A percentile compares a stretch with the other conserved stretches of the same genome.
Evolutionary conservation across 2,888 invertebrate species (phyloP).

Genomic region (Mactromeris polynyma): DNA sequence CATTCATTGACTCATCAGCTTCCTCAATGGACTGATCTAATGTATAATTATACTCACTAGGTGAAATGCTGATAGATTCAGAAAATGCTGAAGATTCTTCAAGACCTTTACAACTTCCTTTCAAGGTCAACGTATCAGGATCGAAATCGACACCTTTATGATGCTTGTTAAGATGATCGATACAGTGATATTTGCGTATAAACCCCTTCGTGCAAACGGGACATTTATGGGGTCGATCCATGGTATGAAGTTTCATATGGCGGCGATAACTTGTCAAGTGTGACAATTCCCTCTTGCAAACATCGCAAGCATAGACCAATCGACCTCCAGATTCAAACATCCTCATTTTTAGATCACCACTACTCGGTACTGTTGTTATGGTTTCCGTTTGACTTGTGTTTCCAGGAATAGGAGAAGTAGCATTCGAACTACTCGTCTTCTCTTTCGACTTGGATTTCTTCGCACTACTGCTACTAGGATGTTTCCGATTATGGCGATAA

Average conservation of each 20-base stretch:
- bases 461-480: conserved; percentile 29
- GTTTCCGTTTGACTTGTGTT: not conserved
- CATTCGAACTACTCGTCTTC: conserved; percentile 15
- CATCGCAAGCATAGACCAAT: conserved; percentile 67
- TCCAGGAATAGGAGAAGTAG: not conserved
- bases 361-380: not conserved
- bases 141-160: conserved; percentile 65
- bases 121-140: conserved; percentile 56
- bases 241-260: conserved; percentile 68
- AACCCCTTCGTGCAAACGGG: conserved; percentile 67
- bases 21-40: conserved; percentile 61
- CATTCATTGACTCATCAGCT: conserved; percentile 50
- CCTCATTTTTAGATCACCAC: conserved; percentile 49
- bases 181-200: conserved; percentile 70
- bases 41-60: conserved; percentile 67
- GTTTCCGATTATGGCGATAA: conserved; percentile 61
- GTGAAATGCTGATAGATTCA: conserved; percentile 45
- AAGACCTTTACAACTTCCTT: conserved; percentile 21
- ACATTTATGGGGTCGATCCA: conserved; percentile 68
- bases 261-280: conserved; percentile 68
- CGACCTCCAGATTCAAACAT: conserved; percentile 68
- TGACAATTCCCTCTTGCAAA: conserved; percentile 67
- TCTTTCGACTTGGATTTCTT: conserved; percentile 56
- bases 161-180: conserved; percentile 69
- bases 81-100: conserved; percentile 44